Conservation (phyloP, 2,113 vertebrate species). For the Manacus vitellinus region DNA sequence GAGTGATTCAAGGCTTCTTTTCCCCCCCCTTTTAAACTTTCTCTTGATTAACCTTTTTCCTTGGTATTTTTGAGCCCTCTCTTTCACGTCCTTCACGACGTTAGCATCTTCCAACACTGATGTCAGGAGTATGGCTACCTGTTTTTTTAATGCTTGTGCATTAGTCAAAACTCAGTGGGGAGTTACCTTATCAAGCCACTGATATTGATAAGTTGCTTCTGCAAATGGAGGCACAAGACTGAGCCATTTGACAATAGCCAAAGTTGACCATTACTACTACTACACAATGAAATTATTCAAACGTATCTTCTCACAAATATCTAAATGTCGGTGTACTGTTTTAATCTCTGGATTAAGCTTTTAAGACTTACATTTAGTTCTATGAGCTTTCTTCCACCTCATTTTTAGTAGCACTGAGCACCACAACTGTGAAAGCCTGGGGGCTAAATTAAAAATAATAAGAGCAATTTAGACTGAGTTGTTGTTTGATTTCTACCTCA, state of each 20-base stretch:
- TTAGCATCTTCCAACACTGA: not conserved
- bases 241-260: not conserved
- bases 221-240: not conserved
- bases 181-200: not conserved
- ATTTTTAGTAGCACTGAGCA: not conserved
- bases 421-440: not conserved
- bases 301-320: not conserved
- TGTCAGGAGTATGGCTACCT: not conserved
- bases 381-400: not conserved
- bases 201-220: not conserved
- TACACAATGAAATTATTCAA: not conserved
- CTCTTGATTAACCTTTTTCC: slow-evolving; percentile 45
- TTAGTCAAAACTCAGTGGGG: not conserved
- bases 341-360: not conserved
- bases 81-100: not conserved
- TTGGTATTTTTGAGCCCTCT: not conserved
- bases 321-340: not conserved
- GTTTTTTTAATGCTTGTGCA: not conserved
- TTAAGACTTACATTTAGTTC: not conserved
- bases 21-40: not conserved
- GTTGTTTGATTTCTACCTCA: not conserved
- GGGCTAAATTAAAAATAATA: not conserved
- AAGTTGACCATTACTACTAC: not conserved
- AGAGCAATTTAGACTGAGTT: not conserved
- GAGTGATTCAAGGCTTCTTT: slow-evolving; percentile 38